Base-by-base conservation (phyloP, 2,888 invertebrate genomes). In the Sisyra terminalis region DNA sequence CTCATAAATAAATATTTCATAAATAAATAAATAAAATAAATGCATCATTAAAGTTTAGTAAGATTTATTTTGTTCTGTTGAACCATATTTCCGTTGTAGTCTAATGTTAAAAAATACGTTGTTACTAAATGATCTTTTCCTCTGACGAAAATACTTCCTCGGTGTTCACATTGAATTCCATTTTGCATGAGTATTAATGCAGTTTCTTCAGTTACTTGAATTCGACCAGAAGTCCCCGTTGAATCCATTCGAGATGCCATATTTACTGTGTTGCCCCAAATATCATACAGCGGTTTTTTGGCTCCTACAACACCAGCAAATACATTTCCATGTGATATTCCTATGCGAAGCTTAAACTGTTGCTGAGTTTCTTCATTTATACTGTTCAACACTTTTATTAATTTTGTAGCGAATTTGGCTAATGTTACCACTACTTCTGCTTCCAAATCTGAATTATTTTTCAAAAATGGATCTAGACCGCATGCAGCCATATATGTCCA, bases 401-500 rank as follows among this genome's bases (percentile, higher is more conserved):
- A 75, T 42, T 76, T 72, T 15, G 76, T 62, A 0, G 85, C 86
- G 55, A 87, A 87, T 51, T 77, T 71, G 2, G 78, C 69, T 65
- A 88, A 64, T 48, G 69, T 64, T 4, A 73, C 67, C 3, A 70
- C 66, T 49, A 68, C 62, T 50, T 50, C 63, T 46, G 52, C 57
- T 47, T 55, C 57, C 7, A 53, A 50, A 30, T 41, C 36, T 18
- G 39, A 37, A 39, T 43, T 46, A 18, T 40, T 30, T 4, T 34
- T 42, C 14, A 17, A 51, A 46, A 42, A 51, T 1, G 84, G 78
- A 51, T 84, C 82, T 39, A 96, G 66, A 0, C 96, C 96, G 54
- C 89, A 88, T 1, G 93, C 94, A 2, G 93, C 94, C 94, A 96
- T 94, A 54, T 94, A 96, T 0, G 94, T 94, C 72, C 88, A 88